Conservation (phyloP, 2,888 invertebrate genomes). For the Apodemia zela region DNA sequence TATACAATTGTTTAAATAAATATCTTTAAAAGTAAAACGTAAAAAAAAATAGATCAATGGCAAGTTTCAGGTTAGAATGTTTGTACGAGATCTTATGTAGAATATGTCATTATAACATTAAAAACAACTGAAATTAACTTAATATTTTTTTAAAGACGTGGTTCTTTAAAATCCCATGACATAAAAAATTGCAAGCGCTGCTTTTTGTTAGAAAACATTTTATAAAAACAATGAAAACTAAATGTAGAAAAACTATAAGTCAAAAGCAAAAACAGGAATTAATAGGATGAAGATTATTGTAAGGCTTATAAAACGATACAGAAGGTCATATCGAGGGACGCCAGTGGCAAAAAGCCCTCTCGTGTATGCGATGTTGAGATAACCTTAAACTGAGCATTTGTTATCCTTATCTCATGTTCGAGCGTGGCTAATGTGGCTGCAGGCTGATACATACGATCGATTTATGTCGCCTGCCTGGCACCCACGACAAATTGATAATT, state of each 20-base stretch:
- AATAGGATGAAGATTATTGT: conserved; percentile 6
- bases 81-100: too few species aligned
- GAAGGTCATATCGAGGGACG: conserved; percentile 59
- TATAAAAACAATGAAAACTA: not conserved
- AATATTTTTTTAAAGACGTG: too few species aligned
- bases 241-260: not conserved
- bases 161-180: too few species aligned
- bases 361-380: conserved; percentile 77
- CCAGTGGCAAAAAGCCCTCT: conserved; percentile 79
- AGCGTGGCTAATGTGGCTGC: conserved; percentile 77
- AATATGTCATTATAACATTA: too few species aligned
- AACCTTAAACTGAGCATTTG: conserved; percentile 79
- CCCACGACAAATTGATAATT: conserved; percentile 80
- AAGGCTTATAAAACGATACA: conserved; percentile 35
- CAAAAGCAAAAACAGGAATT: not conserved
- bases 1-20: not conserved
- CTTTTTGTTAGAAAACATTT: too few species aligned
- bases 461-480: conserved; percentile 74
- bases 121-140: too few species aligned
- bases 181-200: too few species aligned
- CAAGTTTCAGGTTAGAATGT: too few species aligned
- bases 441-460: conserved; percentile 74
- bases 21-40: too few species aligned
- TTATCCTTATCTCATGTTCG: conserved; percentile 74
- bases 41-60: too few species aligned